A percentile compares a stretch with the other conserved stretches of the same genome.
Evolutionary conservation across 2,797 vertebrate genomes (phyloP).

Genomic region (Chelidonichthys spinosus): DNA sequence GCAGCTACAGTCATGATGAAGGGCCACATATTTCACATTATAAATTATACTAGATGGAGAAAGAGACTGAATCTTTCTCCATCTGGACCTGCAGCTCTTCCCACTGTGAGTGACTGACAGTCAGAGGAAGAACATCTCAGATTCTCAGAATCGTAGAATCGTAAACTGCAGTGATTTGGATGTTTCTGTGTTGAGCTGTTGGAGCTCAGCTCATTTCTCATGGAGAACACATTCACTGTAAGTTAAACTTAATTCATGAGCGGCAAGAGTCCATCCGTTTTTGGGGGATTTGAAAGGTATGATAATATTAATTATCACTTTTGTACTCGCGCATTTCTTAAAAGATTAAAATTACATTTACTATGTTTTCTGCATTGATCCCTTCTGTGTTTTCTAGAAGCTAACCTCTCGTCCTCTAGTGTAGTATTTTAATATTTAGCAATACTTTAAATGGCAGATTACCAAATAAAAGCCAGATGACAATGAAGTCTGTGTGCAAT

Average conservation of each 20-base stretch:
- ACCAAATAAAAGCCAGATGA: conserved; percentile 21
- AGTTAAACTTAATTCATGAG: background rate
- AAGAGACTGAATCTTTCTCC: no score
- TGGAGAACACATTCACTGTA: no score
- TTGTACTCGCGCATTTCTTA: no score
- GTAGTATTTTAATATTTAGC: conserved; percentile 8
- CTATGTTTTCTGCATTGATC: background rate
- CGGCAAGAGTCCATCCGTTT: background rate
- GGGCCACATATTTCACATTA: no score
- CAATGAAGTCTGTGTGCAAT: conserved; percentile 6
- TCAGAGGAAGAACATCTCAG: background rate
- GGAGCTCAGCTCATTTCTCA: background rate
- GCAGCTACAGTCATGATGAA: no score
- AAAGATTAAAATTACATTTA: no score
- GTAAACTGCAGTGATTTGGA: conserved; percentile 9
- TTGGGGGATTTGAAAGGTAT: no score
- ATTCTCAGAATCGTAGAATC: no score
- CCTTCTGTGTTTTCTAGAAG: background rate
- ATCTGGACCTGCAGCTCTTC: no score
- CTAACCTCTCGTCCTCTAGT: background rate
- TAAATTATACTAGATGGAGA: no score
- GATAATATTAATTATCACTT: no score
- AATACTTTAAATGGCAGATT: conserved; percentile 2
- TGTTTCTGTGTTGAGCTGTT: conserved; percentile 10
- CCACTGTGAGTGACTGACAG: conserved; percentile 37